A percentile compares a stretch with the other conserved stretches of the same genome.
Conservation (phyloP, 2,888 invertebrate species). For the Gonocerus acuteangulatus region DNA sequence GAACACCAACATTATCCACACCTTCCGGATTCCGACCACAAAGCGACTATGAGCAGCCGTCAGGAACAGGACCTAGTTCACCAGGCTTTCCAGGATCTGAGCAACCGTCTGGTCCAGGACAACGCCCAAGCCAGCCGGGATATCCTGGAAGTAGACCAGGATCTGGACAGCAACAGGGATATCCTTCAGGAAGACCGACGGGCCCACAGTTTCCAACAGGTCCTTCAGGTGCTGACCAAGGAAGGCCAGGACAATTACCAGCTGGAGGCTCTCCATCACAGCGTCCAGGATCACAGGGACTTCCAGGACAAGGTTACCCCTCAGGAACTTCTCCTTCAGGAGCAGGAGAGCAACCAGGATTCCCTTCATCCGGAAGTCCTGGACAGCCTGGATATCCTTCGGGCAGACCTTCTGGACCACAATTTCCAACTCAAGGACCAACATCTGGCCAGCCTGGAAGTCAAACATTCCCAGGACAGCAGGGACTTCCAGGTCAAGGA, state of each 20-base stretch:
- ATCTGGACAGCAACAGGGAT: constrained; percentile 26
- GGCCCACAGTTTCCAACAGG: constrained; percentile 30
- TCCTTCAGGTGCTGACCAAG: constrained; percentile 24
- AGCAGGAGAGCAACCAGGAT: constrained; percentile 25
- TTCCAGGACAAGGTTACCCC: constrained; percentile 27
- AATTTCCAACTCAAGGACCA: constrained; percentile 21
- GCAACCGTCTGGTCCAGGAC: constrained; percentile 7
- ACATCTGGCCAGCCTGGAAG: constrained; percentile 39
- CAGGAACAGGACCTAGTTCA: constrained; percentile 18
- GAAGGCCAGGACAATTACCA: constrained; percentile 21
- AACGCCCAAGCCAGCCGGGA: constrained; percentile 36
- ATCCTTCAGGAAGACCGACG: constrained; percentile 30
- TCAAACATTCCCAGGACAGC: constrained; percentile 14
- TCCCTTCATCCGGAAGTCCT: constrained; percentile 30
- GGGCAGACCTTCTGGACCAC: constrained; percentile 35
- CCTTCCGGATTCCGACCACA: constrained; percentile 33
- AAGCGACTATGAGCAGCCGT: constrained; percentile 13
- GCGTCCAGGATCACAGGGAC: constrained; percentile 35
- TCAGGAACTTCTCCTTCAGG: constrained; percentile 26
- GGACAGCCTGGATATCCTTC: constrained; percentile 42
- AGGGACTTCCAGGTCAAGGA: constrained; percentile 29
- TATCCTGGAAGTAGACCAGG: constrained; percentile 13
- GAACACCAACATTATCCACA: constrained; percentile 28
- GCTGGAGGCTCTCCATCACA: constrained; percentile 36
- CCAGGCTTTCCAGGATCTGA: constrained; percentile 17